These are phyloP conservation scores for Danio jaintianensis DNA, from an alignment of 2,797 vertebrate genomes.

Conservation along the genomic window DNA sequence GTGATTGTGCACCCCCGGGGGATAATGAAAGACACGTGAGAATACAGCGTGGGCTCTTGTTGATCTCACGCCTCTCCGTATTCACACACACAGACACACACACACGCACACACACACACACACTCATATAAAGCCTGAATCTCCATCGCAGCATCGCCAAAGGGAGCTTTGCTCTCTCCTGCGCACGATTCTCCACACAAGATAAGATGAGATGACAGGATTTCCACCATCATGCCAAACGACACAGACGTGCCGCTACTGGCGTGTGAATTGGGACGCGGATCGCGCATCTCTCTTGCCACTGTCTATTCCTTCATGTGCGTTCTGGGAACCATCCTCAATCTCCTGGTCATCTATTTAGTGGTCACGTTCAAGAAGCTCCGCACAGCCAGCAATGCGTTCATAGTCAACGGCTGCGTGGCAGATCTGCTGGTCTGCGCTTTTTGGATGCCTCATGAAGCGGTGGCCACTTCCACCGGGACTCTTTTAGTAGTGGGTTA, in stretches of 20 bases:
- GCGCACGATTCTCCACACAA: constrained; percentile 3
- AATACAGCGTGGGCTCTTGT: constrained; percentile 38
- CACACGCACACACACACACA: not conserved
- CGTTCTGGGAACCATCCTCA: constrained; percentile 83
- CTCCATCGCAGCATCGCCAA: constrained; percentile 24
- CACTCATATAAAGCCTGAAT: constrained; percentile 31
- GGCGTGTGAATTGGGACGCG: constrained; percentile 61
- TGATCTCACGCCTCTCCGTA: constrained; percentile 25
- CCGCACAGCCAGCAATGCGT: constrained; percentile 87
- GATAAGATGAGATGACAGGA: constrained; percentile 34
- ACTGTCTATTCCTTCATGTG: constrained; percentile 82
- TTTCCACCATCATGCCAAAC: constrained; percentile 57
- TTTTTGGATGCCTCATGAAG: constrained; percentile 90
- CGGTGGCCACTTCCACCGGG: constrained; percentile 76
- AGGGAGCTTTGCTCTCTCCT: constrained; percentile 30
- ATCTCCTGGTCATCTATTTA: constrained; percentile 85
- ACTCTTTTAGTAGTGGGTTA: constrained; percentile 60
- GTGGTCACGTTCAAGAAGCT: constrained; percentile 83
- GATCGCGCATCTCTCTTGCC: constrained; percentile 79
- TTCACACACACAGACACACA: not conserved
- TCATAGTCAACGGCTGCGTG: constrained; percentile 86
- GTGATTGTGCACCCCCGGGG: constrained; percentile 4
- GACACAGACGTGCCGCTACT: constrained; percentile 48
- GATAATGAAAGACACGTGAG: constrained; percentile 23
- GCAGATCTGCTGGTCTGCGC: constrained; percentile 86